Evolutionary conservation across 2,888 invertebrate genomes (phyloP), one percentile per base, ranked within the genome.

Genomic region (Diaprepes abbreviatus): DNA sequence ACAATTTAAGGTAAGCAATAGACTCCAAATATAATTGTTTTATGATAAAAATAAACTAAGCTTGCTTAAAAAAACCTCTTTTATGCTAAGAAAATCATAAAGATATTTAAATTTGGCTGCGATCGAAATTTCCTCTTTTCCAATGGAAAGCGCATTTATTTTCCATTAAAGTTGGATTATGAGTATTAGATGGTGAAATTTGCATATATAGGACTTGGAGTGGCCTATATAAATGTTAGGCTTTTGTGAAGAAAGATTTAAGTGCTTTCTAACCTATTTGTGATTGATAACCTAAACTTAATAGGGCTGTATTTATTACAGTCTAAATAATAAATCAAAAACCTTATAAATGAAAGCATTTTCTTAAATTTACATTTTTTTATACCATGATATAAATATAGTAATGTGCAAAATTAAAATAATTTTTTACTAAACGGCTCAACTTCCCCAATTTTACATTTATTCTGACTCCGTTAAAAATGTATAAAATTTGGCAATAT

Each of bases 91-190:
- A 58, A 58, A 58, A 16, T 43, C 43, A 43, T 58, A 54, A 64
- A 19, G 16, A 64, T 40, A 43, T 33, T 52, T 54, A 43, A 64
- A 54, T 54, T 64, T 54, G 31, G 43, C 64, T 19, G 24, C 66
- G 48, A 48, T 57, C 57, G 66, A 66, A 66, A 48, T 50, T 31
- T 21, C 12, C 35, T 21, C 24, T 17, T 54, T 36, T 24, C 16
- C 31, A 45, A 58, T 45, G 38, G 50, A 36, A 50, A 36, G 38
- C 43, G 24, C 57, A 58, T 66, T 66, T 57, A 58, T 66, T 66
- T 58, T 58, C 48, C 58, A 66, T 66, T 50, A 66, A 36, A 38
- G 33, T 24, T 40, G 31, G 45, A 43, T 58, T 58, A 58, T 58
- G 66, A 40, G 19, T 58, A 57, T 58, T 52, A 64, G 38, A 64